Evolutionary conservation across 2,113 vertebrate species (phyloP).

Genomic region (Galeopterus variegatus): DNA sequence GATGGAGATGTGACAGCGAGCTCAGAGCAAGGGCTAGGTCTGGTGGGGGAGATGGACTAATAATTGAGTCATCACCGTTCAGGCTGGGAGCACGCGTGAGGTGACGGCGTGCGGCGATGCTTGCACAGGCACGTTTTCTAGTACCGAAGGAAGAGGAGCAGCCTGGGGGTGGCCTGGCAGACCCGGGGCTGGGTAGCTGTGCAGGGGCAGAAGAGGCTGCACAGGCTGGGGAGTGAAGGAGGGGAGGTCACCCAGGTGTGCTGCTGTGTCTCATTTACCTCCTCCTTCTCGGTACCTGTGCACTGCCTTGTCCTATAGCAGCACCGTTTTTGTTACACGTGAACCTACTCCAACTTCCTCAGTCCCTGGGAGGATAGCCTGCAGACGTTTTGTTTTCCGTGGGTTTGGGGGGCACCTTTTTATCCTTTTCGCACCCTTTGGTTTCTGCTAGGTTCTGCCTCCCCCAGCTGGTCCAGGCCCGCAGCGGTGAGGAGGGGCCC

Average conservation of each 20-base stretch:
- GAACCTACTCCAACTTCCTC: background rate
- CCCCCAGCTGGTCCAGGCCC: background rate
- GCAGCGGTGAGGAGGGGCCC: no score
- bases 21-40: background rate
- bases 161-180: background rate
- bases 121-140: background rate
- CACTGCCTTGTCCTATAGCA: background rate
- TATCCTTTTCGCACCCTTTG: background rate
- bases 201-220: background rate
- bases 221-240: rapidly evolving
- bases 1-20: background rate
- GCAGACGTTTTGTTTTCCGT: background rate
- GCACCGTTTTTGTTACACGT: background rate
- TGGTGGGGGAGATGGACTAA: background rate
- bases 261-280: background rate
- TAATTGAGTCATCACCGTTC: no score
- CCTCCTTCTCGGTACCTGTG: background rate
- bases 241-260: background rate
- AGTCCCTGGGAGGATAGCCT: background rate
- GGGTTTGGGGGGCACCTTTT: rapidly evolving
- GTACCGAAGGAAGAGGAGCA: background rate
- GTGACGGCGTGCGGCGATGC: rapidly evolving
- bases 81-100: rapidly evolving
- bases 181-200: background rate
- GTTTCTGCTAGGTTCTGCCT: background rate